Base-by-base conservation (phyloP, 2,797 vertebrate genomes). In the Esox lucius region DNA sequence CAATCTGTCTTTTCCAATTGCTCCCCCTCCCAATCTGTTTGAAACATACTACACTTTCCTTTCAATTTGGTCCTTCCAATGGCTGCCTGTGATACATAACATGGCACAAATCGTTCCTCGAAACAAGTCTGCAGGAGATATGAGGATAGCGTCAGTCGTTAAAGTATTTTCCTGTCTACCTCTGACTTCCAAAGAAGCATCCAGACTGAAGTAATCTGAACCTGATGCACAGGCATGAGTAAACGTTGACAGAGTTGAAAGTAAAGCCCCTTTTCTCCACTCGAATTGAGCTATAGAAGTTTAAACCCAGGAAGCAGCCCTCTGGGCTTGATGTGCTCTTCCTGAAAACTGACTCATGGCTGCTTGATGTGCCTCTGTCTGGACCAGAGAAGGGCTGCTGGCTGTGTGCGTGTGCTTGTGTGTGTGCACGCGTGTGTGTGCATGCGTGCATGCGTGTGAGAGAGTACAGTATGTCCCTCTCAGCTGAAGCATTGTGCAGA, bases 331-430 rank as follows among this genome's bases (percentile, higher is more conserved):
- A 19, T 48, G 22, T 13, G 39, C 39, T 65, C 42, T 62, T 73
- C 71, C 76, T 73, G 71, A 73, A 69, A 73, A 59, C n/a, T 12
- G 76, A 70, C 68, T 78, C 72, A 65, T 42, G 33, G 22, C 59
- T n/a, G 68, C 31, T 22, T 53, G 73, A 73, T 51, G 39, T 48
- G 61, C 46, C 11, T 24, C 24, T 2, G 59, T 71, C 26, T 33
- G 64, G 68, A 67, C 59, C 46, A 15, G 48, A 22, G 35, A 1
- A 7, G 12, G 39, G 39, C 67, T 39, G 33, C 75, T 53, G 62
- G 24, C 46, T 71, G 26, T 17, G 61, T 39, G 28, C n/a, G 83
- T 89, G 83, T 87, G 86, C 78, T 78, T 42, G 72, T 74, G 71
- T 81, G 64, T 49, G 72, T 67, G 46, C 33, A 72, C 66, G 62